phyloP scores from a whole-genome alignment of 2,888 invertebrate species.

The Yponomeuta plumbellus region DNA sequence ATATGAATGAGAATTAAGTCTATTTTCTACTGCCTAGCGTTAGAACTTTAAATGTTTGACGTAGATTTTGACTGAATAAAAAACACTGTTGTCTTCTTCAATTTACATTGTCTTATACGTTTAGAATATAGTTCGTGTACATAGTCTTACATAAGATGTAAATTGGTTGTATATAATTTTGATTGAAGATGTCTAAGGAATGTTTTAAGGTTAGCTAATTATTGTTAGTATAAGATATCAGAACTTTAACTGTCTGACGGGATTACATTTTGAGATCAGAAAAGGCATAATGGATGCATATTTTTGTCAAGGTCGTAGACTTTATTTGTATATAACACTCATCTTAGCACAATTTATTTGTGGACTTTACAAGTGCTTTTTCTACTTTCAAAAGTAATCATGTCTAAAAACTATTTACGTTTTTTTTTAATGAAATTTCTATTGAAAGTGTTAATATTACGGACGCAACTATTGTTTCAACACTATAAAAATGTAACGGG shows the following conservation, averaged over 20 bases:
- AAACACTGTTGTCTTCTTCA: not conserved
- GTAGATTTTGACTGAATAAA: not conserved
- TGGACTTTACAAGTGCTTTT: not conserved
- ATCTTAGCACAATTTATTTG: not conserved
- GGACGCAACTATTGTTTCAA: no score
- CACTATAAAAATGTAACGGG: constrained; percentile 44
- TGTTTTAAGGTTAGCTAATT: constrained; percentile 15
- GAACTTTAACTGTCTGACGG: constrained; percentile 17
- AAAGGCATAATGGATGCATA: not conserved
- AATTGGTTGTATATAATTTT: constrained; percentile 70
- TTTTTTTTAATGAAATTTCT: no score
- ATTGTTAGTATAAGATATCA: not conserved
- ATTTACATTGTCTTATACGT: constrained; percentile 24
- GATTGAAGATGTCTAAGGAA: constrained; percentile 31
- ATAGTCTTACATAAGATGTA: constrained; percentile 48
- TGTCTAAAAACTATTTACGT: not conserved
- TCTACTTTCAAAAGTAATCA: not conserved
- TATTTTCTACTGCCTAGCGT: not conserved
- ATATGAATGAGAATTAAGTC: not conserved
- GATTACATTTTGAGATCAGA: constrained; percentile 15
- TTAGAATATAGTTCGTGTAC: constrained; percentile 30
- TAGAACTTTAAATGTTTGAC: not conserved
- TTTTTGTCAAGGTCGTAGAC: not conserved
- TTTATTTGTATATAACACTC: no score
- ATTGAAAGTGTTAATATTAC: no score